phyloP scores from a whole-genome alignment of 2,113 vertebrate genomes.

The Prinia subflava region DNA sequence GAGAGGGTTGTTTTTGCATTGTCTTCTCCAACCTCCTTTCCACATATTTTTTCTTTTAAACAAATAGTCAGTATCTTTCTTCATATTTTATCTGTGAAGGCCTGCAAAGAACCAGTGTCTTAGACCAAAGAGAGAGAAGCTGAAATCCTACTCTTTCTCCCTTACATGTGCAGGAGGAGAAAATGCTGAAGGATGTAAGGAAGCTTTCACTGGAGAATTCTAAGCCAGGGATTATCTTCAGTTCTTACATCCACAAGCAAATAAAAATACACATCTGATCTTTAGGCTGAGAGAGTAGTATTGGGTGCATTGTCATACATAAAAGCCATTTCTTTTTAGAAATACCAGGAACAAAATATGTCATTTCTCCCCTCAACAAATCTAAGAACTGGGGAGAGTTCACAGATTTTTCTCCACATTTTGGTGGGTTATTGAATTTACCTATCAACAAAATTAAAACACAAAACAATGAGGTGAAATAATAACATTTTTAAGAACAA shows the following conservation, averaged over 20 bases:
- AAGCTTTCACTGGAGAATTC: background rate
- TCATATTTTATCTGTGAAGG: background rate
- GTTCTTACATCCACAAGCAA: background rate
- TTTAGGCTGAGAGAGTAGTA: background rate
- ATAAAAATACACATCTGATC: background rate
- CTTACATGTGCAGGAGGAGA: background rate
- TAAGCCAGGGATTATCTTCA: background rate
- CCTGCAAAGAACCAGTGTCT: background rate
- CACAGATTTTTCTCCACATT: background rate
- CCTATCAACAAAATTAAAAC: background rate
- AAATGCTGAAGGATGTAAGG: background rate
- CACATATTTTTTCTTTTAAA: background rate
- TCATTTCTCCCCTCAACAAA: background rate
- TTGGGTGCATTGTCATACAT: background rate
- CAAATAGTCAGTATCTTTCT: background rate
- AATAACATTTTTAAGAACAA: background rate
- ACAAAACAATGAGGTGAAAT: background rate
- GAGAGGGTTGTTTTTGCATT: rapidly evolving
- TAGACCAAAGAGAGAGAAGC: background rate
- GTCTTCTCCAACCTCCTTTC: background rate
- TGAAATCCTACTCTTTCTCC: background rate
- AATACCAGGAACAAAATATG: background rate
- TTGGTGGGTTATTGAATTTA: background rate
- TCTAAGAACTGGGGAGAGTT: background rate
- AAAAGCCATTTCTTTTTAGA: background rate